Base-by-base conservation (phyloP, 2,797 vertebrate species). In the Nasua narica region DNA sequence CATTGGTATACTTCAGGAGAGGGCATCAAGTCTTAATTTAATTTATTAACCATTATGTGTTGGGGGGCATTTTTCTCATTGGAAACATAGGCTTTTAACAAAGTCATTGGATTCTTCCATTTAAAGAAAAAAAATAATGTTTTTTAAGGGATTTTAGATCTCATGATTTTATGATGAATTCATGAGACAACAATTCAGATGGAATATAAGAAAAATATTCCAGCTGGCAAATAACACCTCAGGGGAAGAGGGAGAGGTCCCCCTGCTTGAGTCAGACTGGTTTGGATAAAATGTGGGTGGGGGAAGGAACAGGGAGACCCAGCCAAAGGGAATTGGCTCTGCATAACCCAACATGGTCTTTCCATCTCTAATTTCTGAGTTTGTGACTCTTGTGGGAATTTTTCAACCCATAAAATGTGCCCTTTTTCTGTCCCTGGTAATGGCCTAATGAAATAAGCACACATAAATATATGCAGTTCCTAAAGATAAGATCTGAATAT, bases 401-500 rank as follows among this genome's bases (percentile, higher is more conserved):
- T 97, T 95, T 96, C 86, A 92, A 67, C 69, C 70, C 95, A 92
- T 97, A 95, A 97, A 98, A 58, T 40, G 62, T 94, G 78, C 85
- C 82, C 94, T 87, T 95, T 96, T 92, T 81, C 92, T 96, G 90
- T 96, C 94, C 74, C 87, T 91, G 21, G 69, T 94, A 97, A 96
- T 96, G 91, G 82, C 84, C 92, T 96, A 90, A 97, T 97, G 96
- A 97, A 97, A 96, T 96, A 97, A 98, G 97, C 74, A 96, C 91
- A 96, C 95, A 86, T 97, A 97, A 98, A 97, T 95, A 91, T 91
- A 87, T 83, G 58, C 83, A 77, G 93, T 96, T 98, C 94, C 82
- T 94, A 92, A 87, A 96, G 97, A 97, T 96, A 96, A 96, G 91
- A 96, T 87, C 70, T 86, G 48, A 46, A 95, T 52, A 93, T 96